Conservation (phyloP, 2,888 invertebrate species). For the Himalopsyche kuldschensis region DNA sequence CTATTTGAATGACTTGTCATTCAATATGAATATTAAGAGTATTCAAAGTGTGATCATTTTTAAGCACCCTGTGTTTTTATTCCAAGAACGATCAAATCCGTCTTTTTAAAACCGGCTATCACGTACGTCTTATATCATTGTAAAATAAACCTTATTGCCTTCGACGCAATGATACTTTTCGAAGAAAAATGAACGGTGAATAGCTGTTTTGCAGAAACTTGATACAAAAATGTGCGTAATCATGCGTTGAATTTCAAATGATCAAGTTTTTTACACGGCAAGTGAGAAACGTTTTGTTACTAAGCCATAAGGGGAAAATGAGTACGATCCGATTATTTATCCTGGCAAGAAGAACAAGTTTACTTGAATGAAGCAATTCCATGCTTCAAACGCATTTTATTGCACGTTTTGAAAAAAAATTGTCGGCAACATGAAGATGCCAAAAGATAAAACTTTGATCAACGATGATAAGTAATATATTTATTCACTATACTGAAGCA, state of each 20-base stretch:
- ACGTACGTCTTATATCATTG: neutral
- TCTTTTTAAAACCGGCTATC: neutral
- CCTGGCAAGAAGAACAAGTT: too few species aligned
- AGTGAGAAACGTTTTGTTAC: conserved; percentile 26
- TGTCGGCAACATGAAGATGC: too few species aligned
- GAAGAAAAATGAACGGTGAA: neutral
- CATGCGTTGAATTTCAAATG: conserved; percentile 32
- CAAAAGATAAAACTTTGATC: too few species aligned
- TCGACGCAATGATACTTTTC: neutral
- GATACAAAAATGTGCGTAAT: conserved; percentile 22
- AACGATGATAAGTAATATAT: too few species aligned
- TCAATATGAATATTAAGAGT: too few species aligned
- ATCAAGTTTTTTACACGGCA: conserved; percentile 17
- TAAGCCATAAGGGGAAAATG: neutral
- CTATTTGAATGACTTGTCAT: too few species aligned
- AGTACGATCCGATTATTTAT: too few species aligned
- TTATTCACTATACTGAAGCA: too few species aligned
- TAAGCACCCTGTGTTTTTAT: neutral
- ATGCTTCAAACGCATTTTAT: too few species aligned
- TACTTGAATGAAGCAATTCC: too few species aligned
- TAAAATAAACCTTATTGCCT: neutral
- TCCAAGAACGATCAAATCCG: neutral
- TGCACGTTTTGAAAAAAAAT: too few species aligned
- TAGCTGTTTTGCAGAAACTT: neutral
- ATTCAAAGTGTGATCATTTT: neutral